Conservation (phyloP, 2,888 invertebrate species). For the Invenusta paracnida region DNA sequence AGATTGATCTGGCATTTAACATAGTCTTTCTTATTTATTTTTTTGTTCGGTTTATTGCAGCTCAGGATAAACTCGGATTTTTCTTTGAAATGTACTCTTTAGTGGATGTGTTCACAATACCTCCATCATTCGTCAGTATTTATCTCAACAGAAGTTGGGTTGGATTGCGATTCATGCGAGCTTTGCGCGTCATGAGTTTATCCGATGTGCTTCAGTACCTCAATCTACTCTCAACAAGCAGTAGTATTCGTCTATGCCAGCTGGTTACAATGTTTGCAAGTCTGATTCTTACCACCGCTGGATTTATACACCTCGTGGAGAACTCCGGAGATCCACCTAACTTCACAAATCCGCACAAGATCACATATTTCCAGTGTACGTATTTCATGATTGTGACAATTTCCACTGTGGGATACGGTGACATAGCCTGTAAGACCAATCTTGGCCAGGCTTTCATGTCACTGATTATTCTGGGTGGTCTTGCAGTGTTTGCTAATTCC, state of each 20-base stretch:
- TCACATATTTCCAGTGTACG: constrained; percentile 98
- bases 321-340: constrained; percentile 94
- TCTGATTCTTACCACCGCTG: constrained; percentile 98
- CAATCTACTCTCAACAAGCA: constrained; percentile 99
- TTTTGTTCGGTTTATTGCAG: constrained; percentile 99
- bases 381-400: constrained; percentile 99
- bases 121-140: constrained; percentile 99
- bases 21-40: constrained; percentile 99
- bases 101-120: constrained; percentile 99
- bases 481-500: constrained; percentile 99
- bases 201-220: constrained; percentile 99
- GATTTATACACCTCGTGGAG: constrained; percentile 99
- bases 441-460: constrained; percentile 97
- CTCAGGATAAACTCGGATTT: constrained; percentile 99
- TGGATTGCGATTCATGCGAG: constrained; percentile 97
- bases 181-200: constrained; percentile 98
- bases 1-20: constrained; percentile 99
- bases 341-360: constrained; percentile 64
- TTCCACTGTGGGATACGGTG: constrained; percentile 99
- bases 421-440: constrained; percentile 94
- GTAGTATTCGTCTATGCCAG: constrained; percentile 98
- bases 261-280: constrained; percentile 99
- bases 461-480: constrained; percentile 99
- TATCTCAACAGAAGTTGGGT: constrained; percentile 99
- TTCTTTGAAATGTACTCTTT: constrained; percentile 99